These are phyloP conservation scores for Hermaeophaga mercurialis DNA, from an alignment of 2,888 invertebrate genomes.

Conservation along the genomic window DNA sequence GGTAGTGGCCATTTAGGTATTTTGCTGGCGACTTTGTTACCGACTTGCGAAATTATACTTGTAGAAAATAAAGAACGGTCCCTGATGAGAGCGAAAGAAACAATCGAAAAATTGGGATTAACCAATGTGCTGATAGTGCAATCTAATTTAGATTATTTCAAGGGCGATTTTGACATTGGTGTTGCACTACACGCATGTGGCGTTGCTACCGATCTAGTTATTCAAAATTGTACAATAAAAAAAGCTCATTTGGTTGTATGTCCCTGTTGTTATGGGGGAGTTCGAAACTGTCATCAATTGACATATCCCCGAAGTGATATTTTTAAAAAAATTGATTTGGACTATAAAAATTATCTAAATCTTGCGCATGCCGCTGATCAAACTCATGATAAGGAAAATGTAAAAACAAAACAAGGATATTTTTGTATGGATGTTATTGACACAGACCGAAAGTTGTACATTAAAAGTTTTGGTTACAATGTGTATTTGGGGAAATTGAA, in stretches of 20 bases:
- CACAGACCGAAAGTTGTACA: conserved; percentile 78
- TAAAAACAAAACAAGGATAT: conserved; percentile 75
- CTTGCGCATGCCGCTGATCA: conserved; percentile 93
- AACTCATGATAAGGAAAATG: conserved; percentile 76
- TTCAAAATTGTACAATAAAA: conserved; percentile 78
- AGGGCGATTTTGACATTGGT: conserved; percentile 82
- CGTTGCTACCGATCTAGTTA: conserved; percentile 89
- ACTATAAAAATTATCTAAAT: conserved; percentile 64
- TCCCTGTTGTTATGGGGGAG: conserved; percentile 93
- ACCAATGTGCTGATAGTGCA: conserved; percentile 81
- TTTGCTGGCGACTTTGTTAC: conserved; percentile 78
- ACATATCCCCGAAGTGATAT: conserved; percentile 80
- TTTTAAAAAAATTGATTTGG: conserved; percentile 55
- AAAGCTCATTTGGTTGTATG: conserved; percentile 86
- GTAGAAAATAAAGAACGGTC: conserved; percentile 93
- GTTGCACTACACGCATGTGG: conserved; percentile 93
- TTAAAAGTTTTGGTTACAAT: conserved; percentile 75
- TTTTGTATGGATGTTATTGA: conserved; percentile 89
- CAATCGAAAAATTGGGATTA: conserved; percentile 70
- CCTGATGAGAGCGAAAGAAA: conserved; percentile 71
- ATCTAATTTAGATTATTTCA: conserved; percentile 90
- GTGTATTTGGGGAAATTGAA: conserved; percentile 77
- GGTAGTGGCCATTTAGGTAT: conserved; percentile 94
- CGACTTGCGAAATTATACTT: conserved; percentile 77
- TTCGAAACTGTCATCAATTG: conserved; percentile 80